These are phyloP conservation scores for Heliconius ismenius DNA, from an alignment of 2,888 invertebrate genomes.

Conservation along the genomic window DNA sequence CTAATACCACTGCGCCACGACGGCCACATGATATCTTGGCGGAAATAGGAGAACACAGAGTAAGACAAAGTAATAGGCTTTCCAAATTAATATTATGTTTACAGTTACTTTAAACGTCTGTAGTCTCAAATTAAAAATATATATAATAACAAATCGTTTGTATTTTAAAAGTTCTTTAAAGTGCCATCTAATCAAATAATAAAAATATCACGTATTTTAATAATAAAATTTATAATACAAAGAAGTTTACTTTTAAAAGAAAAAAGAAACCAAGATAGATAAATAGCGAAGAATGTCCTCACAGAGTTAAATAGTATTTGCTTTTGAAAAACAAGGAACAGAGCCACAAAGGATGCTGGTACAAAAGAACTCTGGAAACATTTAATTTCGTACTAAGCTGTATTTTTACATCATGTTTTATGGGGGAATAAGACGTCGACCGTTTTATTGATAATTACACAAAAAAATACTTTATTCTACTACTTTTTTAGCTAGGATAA, in stretches of 20 bases:
- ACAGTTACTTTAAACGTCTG: too few species aligned
- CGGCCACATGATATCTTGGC: too few species aligned
- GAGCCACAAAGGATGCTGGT: conserved; percentile 23
- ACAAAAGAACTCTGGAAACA: conserved; percentile 18
- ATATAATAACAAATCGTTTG: too few species aligned
- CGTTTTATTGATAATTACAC: neutral
- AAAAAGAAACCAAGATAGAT: conserved; percentile 7
- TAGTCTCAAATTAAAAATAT: too few species aligned
- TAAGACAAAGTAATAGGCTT: too few species aligned
- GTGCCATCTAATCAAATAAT: neutral
- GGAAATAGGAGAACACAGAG: too few species aligned
- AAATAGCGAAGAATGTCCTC: conserved; percentile 17
- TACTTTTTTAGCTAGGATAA: too few species aligned
- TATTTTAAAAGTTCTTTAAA: neutral
- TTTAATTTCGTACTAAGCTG: conserved; percentile 15
- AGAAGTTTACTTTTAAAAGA: neutral
- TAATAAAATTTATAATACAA: neutral
- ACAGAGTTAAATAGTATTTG: conserved; percentile 18
- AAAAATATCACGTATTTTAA: neutral
- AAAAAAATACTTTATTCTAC: neutral
- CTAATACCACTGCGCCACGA: neutral
- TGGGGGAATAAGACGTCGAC: neutral
- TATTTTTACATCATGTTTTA: conserved; percentile 2
- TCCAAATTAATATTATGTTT: too few species aligned
- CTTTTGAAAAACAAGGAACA: conserved; percentile 8